Evolutionary conservation across 1,140 invertebrate species (phyloP), one percentile per base, ranked within the genome.

Genomic region (Formica exsecta): DNA sequence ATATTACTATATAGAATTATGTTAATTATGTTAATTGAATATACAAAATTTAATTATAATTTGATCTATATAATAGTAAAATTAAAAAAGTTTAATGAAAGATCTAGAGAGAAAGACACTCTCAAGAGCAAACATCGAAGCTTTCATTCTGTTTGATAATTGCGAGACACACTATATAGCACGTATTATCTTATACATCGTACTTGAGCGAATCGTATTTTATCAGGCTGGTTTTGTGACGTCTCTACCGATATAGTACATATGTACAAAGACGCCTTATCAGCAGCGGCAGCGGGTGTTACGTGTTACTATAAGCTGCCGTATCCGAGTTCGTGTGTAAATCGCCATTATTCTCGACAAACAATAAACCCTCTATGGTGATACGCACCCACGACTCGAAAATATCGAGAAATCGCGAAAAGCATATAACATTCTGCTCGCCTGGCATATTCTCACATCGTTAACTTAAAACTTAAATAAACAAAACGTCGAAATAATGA

Each of bases 211-310:
- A 70, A 62, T 73, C 68, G 59, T 74, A 80, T 79, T 85, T 90
- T 89, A 90, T 90, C 89, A 65, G 65, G 48, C 48, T 36, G 32
- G 41, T 74, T 25, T 22, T n/a, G 29, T 90, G 86, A 90, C 89
- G 86, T 90, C 32, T 76, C 48, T 76, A 59, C 65, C 76, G 81
- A 90, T 90, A 85, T 87, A 89, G 73, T 73, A 51, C 48, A 51
- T 51, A 48, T 70, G 66, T 81, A 76, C 75, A 81, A 90, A 89
- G 61, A 81, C 71, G 44, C 38, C 77, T 90, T 90, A 90, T 90
- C 89, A 80, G 38, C 59, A 75, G 13, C 62, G 41, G 71, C 89
- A 51, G 85, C 89, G 77, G 71, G 74, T 90, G 87, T 89, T 90
- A 90, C 87, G 73, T 74, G 79, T 89, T 85, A 86, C 88, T 64